These are phyloP conservation scores for Drosophila diplacantha DNA, from an alignment of 2,888 invertebrate species.

Conservation along the genomic window DNA sequence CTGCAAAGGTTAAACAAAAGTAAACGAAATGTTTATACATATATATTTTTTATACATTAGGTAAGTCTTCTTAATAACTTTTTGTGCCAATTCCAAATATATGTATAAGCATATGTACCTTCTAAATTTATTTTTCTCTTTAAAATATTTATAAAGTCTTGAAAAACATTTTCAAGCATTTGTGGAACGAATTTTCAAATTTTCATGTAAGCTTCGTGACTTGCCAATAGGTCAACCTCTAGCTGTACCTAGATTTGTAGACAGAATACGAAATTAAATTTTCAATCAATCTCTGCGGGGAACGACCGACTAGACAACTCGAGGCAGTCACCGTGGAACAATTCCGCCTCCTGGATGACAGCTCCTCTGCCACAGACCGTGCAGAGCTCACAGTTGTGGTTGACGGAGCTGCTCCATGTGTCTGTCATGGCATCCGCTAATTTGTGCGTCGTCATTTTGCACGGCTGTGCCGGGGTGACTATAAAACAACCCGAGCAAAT, in stretches of 20 bases:
- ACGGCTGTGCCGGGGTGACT: slow-evolving; percentile 1
- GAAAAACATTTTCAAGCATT: background rate
- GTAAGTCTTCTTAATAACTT: too few relatives aligned
- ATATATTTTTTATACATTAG: too few relatives aligned
- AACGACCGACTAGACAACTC: slow-evolving; percentile 17
- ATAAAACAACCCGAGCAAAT: slow-evolving; percentile 14
- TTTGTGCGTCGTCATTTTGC: slow-evolving; percentile 31
- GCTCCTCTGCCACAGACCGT: slow-evolving; percentile 19
- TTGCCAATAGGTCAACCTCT: slow-evolving; percentile 5
- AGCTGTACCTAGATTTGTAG: slow-evolving; percentile 1
- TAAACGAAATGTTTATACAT: too few relatives aligned
- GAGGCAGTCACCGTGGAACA: slow-evolving; percentile 14
- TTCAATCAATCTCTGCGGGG: slow-evolving; percentile 20
- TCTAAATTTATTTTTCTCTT: background rate
- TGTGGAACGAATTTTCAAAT: background rate
- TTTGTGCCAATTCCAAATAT: too few relatives aligned
- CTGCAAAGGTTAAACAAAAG: too few relatives aligned
- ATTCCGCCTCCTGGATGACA: slow-evolving; percentile 30
- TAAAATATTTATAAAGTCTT: background rate
- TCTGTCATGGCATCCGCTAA: slow-evolving; percentile 35
- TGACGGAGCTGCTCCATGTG: slow-evolving; percentile 22
- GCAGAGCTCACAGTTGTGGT: slow-evolving; percentile 20
- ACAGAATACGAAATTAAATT: slow-evolving; percentile 17
- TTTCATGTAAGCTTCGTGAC: background rate
- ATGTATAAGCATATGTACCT: too few relatives aligned